Base-by-base conservation (phyloP, 2,888 invertebrate species). In the Leucophenga maculata region DNA sequence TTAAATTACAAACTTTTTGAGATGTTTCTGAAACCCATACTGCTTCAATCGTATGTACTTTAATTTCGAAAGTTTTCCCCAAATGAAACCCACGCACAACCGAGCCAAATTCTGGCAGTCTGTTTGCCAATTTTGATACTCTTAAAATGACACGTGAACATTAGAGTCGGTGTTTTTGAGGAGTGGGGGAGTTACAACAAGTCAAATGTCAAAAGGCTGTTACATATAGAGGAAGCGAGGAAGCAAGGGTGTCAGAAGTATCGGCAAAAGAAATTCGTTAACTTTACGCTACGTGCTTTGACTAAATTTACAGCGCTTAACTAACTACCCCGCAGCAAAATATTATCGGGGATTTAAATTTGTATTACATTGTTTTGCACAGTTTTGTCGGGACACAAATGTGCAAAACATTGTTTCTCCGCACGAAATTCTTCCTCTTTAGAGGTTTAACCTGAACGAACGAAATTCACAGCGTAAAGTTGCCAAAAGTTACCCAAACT, bases 211-310 rank as follows among this genome's bases (percentile, higher is more conserved):
- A 11, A 39, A 39, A 39, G 39, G 26, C 26, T 26, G 26, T 26
- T 26, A 26, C 26, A 26, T 46, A 39, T 39, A 16, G 59, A 46
- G 60, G 52, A n/a, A n/a, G n/a, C n/a, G 57, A 31, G 39, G 46
- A 55, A 39, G 31, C 62, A 22, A 26, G 26, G 66, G 69, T 46
- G 26, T 26, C 8, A 50, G 14, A 50, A 50, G 18, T 16, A 50
- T 3, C 3, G 26, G 26, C 26, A 54, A 57, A 48, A 65, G 80
- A 79, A 82, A 76, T 83, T 84, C 78, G 84, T 80, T 84, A 82
- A 81, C 78, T 80, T 84, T 76, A 74, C 81, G 83, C 74, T 86
- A 87, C 87, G 87, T 87, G 87, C 85, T 81, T 78, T 78, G 87
- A 87, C 87, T 87, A 86, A 86, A 86, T 86, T 85, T 87, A 86